phyloP scores from a whole-genome alignment of 2,888 invertebrate genomes.

The Cecidostiba fungosa region DNA sequence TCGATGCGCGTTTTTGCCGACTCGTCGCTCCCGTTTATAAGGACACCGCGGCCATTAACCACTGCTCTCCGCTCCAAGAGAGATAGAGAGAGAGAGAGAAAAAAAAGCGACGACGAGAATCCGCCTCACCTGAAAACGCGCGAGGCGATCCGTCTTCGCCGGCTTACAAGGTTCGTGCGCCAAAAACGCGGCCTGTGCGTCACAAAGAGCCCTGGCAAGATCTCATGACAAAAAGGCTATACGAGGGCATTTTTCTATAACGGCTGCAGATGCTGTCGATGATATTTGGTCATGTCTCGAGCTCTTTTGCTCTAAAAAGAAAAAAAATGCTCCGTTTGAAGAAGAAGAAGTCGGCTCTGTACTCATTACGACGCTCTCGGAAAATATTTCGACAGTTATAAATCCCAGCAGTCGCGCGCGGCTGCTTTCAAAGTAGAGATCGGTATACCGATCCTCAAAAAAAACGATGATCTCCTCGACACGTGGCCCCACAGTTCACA shows the following conservation, averaged over 20 bases:
- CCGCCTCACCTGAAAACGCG: slow-evolving; percentile 43
- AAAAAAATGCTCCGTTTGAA: not conserved
- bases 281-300: slow-evolving; percentile 3
- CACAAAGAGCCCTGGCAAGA: slow-evolving; percentile 47
- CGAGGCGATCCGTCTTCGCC: slow-evolving; percentile 24
- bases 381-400: slow-evolving; percentile 46
- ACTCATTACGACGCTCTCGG: not conserved
- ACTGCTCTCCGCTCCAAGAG: slow-evolving; percentile 19
- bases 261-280: not conserved
- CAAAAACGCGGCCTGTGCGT: slow-evolving; percentile 57
- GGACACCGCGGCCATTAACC: slow-evolving; percentile 58
- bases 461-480: slow-evolving; percentile 27
- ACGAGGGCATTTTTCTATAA: slow-evolving; percentile 9
- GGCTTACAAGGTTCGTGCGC: slow-evolving; percentile 52
- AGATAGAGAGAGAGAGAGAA: slow-evolving; percentile 24
- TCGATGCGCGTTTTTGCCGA: slow-evolving; percentile 61
- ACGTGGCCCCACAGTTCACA: slow-evolving; percentile 11
- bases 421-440: not conserved
- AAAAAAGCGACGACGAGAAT: slow-evolving; percentile 27
- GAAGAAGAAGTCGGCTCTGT: not conserved
- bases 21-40: slow-evolving; percentile 58
- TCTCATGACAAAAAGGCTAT: slow-evolving; percentile 24
- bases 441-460: not conserved
- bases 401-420: slow-evolving; percentile 8
- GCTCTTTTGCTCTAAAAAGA: not conserved